Percentiles rank a stretch among this genome's conserved stretches.
These are phyloP conservation scores for Buceros bicornis DNA, from an alignment of 2,797 vertebrate species.

Conservation along the genomic window DNA sequence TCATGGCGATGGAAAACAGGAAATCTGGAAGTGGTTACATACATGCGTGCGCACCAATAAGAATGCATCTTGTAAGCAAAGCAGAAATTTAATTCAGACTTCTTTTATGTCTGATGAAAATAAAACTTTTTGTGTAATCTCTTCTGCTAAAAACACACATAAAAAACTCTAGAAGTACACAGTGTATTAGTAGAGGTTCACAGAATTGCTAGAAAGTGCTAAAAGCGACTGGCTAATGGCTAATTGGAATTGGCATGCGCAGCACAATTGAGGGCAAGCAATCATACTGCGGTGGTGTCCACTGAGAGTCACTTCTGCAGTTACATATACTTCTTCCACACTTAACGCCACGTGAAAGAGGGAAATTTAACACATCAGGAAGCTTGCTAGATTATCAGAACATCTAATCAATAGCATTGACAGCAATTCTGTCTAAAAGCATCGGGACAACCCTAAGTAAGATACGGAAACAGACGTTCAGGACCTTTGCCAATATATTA, in stretches of 20 bases:
- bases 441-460: constrained; percentile 74
- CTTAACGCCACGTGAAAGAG: constrained; percentile 73
- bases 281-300: constrained; percentile 49
- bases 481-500: constrained; percentile 79
- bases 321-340: constrained; percentile 58
- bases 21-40: background rate
- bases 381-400: constrained; percentile 86
- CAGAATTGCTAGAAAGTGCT: constrained; percentile 37
- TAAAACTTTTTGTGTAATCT: background rate
- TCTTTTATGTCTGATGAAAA: background rate
- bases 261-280: constrained; percentile 32
- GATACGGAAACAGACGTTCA: constrained; percentile 14
- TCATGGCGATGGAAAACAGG: background rate
- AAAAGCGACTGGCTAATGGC: constrained; percentile 31
- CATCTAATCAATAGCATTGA: constrained; percentile 92
- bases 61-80: background rate
- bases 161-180: background rate
- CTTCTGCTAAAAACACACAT: background rate
- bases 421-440: constrained; percentile 89
- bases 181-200: background rate
- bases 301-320: constrained; percentile 61
- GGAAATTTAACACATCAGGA: constrained; percentile 87
- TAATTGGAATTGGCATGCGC: constrained; percentile 74
- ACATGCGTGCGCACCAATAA: fast-evolving
- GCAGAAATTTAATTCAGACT: background rate